Conservation (phyloP, 1,140 invertebrate genomes). For the Trichoplusia ni region DNA sequence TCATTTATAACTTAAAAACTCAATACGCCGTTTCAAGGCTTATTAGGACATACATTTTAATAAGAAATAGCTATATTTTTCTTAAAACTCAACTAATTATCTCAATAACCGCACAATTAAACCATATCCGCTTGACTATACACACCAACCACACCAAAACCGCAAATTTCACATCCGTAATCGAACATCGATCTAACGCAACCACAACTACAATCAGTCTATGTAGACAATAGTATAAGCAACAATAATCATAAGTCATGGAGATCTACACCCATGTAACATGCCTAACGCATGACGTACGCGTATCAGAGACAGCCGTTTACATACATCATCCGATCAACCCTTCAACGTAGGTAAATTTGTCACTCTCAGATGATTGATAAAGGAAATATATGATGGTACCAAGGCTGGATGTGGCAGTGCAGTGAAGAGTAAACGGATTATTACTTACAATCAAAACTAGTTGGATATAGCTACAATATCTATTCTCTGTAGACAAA, state of each 20-base stretch:
- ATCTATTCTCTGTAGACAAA: too few species aligned
- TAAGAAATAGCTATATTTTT: too few species aligned
- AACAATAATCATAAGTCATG: slow-evolving; percentile 28
- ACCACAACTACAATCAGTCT: slow-evolving; percentile 5
- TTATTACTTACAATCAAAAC: too few species aligned
- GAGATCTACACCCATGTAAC: slow-evolving; percentile 13
- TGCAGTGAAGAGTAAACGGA: not conserved
- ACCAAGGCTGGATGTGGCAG: not conserved
- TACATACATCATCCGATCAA: slow-evolving; percentile 39
- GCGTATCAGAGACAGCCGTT: slow-evolving; percentile 26
- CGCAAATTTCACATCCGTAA: too few species aligned
- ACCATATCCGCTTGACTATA: too few species aligned
- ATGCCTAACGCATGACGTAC: slow-evolving; percentile 31
- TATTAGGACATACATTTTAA: too few species aligned
- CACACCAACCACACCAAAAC: too few species aligned
- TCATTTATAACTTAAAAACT: too few species aligned
- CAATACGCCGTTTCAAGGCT: too few species aligned
- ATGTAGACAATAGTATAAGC: not conserved
- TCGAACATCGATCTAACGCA: slow-evolving; percentile 12
- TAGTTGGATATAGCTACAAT: too few species aligned
- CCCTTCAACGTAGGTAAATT: slow-evolving; percentile 39
- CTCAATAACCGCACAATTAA: too few species aligned
- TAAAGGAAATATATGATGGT: slow-evolving; percentile 31
- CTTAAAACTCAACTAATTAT: too few species aligned
- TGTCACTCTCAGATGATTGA: slow-evolving; percentile 43